Conservation (phyloP, 2,797 vertebrate genomes). For the Chiloscyllium punctatum region DNA sequence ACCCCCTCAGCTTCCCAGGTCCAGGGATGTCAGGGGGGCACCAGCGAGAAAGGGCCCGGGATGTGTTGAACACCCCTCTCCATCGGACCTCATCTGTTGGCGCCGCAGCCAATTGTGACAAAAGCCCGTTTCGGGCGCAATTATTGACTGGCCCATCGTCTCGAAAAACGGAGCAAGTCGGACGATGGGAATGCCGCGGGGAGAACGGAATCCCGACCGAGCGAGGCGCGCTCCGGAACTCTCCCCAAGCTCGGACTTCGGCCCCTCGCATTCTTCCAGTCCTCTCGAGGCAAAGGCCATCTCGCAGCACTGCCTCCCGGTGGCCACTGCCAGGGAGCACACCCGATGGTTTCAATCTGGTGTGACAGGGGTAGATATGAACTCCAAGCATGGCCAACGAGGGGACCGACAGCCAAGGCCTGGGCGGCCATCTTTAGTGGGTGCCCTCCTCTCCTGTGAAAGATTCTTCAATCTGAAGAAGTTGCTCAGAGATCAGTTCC, state of each 20-base stretch:
- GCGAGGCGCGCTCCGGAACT: no score
- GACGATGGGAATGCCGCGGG: neutral
- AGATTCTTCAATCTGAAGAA: conserved; percentile 22
- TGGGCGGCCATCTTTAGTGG: neutral
- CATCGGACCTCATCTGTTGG: neutral
- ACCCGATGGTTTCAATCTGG: no score
- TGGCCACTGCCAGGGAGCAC: no score
- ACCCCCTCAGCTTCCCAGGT: neutral
- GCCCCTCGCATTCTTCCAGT: neutral
- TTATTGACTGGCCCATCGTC: no score
- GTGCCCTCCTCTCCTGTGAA: neutral
- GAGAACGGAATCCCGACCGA: neutral
- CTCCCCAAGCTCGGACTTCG: no score
- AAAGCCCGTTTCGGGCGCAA: neutral
- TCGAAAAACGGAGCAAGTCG: neutral
- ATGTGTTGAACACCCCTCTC: neutral
- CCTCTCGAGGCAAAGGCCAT: no score
- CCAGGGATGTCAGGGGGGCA: no score
- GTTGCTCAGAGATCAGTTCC: neutral
- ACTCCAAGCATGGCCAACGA: no score
- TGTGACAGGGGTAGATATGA: no score
- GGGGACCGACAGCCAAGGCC: neutral
- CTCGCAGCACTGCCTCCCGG: neutral
- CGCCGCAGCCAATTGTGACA: neutral
- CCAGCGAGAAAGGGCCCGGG: neutral